These are phyloP conservation scores for Magallana ariakensis DNA, from an alignment of 1,140 invertebrate species.

Conservation along the genomic window DNA sequence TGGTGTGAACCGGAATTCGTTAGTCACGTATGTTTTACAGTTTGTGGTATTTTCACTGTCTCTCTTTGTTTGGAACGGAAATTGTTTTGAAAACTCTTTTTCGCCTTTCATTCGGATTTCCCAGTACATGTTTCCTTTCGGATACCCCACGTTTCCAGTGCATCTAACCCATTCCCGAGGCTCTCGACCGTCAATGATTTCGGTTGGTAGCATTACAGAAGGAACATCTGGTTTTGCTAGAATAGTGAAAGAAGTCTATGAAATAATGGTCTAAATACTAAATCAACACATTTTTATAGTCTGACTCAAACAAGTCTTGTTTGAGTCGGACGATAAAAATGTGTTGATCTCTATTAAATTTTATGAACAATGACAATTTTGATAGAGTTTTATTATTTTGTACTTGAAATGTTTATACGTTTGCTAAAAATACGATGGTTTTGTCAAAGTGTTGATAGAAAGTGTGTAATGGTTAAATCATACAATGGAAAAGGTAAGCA, in stretches of 20 bases:
- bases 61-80: slow-evolving; percentile 20
- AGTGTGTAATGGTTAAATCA: no score
- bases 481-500: not conserved
- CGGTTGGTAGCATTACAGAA: slow-evolving; percentile 42
- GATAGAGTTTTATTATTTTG: no score
- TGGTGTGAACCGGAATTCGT: slow-evolving; percentile 49
- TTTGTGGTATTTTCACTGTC: slow-evolving; percentile 20
- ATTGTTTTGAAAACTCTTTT: slow-evolving; percentile 13
- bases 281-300: no score
- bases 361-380: no score
- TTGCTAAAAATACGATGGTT: no score
- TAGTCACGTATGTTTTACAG: slow-evolving; percentile 43
- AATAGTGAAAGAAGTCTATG: not conserved
- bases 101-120: slow-evolving; percentile 39
- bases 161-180: slow-evolving; percentile 46
- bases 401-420: no score
- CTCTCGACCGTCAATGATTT: slow-evolving; percentile 48
- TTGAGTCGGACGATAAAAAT: no score
- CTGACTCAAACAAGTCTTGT: no score
- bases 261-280: not conserved
- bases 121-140: slow-evolving; percentile 41
- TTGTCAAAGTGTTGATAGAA: no score
- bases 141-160: slow-evolving; percentile 55
- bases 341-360: no score
- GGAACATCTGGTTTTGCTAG: slow-evolving; percentile 54